Evolutionary conservation across 2,797 vertebrate species (phyloP).

Genomic region (Tadarida brasiliensis): DNA sequence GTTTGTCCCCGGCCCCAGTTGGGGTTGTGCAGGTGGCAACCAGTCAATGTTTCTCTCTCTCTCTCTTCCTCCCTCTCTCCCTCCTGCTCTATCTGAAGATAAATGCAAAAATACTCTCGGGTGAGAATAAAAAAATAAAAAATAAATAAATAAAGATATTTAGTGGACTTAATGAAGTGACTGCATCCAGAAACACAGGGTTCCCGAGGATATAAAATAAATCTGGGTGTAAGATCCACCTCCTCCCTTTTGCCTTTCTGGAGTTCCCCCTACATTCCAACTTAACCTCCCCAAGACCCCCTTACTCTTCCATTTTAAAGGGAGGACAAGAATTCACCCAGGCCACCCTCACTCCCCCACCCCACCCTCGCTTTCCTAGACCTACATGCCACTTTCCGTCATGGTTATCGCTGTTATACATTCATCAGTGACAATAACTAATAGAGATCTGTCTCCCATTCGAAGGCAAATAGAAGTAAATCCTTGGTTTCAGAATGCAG

Average conservation of each 20-base stretch:
- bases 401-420: neutral
- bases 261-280: neutral
- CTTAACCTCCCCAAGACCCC: neutral
- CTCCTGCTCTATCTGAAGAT: too few species aligned
- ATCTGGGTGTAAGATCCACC: neutral
- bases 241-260: neutral
- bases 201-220: neutral
- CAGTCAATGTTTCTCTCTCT: too few species aligned
- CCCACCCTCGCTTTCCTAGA: neutral
- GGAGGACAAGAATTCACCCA: neutral
- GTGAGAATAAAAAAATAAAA: too few species aligned
- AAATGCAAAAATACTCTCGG: too few species aligned
- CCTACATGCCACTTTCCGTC: neutral
- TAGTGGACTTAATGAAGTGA: neutral
- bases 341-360: neutral
- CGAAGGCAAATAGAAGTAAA: constrained; percentile 22
- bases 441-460: neutral
- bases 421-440: neutral
- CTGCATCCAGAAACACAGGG: neutral
- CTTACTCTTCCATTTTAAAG: neutral
- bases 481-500: neutral
- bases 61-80: too few species aligned
- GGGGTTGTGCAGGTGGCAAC: too few species aligned
- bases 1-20: too few species aligned
- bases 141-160: neutral